phyloP scores from a whole-genome alignment of 2,113 vertebrate genomes.

The Rattus rattus region DNA sequence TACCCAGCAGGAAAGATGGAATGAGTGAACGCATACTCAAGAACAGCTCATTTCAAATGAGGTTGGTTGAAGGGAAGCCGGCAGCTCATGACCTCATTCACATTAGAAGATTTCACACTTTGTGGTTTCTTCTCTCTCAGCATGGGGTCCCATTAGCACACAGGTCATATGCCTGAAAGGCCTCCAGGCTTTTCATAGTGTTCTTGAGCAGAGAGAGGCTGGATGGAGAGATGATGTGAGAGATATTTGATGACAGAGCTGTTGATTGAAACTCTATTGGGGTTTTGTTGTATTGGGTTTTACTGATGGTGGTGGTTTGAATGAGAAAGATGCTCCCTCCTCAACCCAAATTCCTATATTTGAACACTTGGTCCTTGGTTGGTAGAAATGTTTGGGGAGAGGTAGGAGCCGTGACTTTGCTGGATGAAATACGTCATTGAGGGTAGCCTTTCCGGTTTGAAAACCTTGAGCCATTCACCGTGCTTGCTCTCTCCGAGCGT shows the following conservation, averaged over 20 bases:
- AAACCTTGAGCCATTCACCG: not conserved
- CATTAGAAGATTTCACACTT: not conserved
- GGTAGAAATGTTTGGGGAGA: not conserved
- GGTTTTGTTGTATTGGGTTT: not conserved
- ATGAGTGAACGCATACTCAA: not conserved
- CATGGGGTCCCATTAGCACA: not conserved
- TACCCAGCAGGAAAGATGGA: not conserved
- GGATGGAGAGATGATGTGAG: fast-evolving
- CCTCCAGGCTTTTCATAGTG: no score
- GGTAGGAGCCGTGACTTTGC: not conserved
- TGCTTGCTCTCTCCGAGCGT: not conserved
- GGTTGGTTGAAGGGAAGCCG: not conserved
- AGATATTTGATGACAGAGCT: not conserved
- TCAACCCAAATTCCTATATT: not conserved
- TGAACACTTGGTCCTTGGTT: not conserved
- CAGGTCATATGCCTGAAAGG: not conserved
- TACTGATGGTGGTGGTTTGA: not conserved
- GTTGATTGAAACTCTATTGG: not conserved
- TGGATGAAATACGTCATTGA: no score
- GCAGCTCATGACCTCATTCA: fast-evolving
- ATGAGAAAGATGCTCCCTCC: not conserved
- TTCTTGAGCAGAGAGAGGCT: not conserved
- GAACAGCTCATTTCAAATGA: not conserved
- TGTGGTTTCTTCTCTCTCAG: not conserved
- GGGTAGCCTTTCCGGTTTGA: not conserved